These are phyloP conservation scores for Eurois occulta DNA, from an alignment of 2,888 invertebrate species.

Conservation along the genomic window DNA sequence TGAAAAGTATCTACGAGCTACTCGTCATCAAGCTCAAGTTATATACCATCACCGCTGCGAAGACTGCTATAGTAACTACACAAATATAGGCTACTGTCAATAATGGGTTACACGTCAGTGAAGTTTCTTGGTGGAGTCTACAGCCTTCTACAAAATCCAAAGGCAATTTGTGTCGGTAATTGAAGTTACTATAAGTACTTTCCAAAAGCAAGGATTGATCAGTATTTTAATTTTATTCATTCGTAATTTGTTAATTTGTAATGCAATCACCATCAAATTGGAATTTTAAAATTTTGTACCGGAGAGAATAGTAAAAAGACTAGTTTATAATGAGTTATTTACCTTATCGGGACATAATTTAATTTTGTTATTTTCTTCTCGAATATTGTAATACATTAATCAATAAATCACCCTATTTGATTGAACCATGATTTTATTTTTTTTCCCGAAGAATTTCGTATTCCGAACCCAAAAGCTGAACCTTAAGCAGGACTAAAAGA, in stretches of 20 bases:
- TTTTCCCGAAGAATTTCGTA: neutral
- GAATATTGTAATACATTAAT: constrained; percentile 70
- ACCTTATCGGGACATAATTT: constrained; percentile 59
- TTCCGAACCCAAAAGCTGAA: neutral
- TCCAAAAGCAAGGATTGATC: constrained; percentile 67
- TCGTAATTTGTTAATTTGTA: constrained; percentile 61
- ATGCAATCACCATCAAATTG: constrained; percentile 46
- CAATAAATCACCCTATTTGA: constrained; percentile 66
- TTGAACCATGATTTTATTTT: constrained; percentile 36
- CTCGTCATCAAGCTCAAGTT: constrained; percentile 63
- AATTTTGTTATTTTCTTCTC: constrained; percentile 68
- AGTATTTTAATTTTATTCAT: constrained; percentile 75
- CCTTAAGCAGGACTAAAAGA: neutral
- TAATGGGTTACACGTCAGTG: constrained; percentile 14
- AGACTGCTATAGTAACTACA: constrained; percentile 53
- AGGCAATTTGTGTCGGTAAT: constrained; percentile 46
- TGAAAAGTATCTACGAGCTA: constrained; percentile 61
- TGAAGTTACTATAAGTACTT: constrained; percentile 52
- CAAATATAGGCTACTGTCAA: constrained; percentile 31
- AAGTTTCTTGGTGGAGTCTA: constrained; percentile 25
- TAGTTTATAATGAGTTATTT: constrained; percentile 66
- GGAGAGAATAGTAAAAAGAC: constrained; percentile 86
- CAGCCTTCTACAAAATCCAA: constrained; percentile 32
- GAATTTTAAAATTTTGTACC: constrained; percentile 59
- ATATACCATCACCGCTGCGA: constrained; percentile 41